Base-by-base conservation (phyloP, 2,113 vertebrate genomes). In the Miniopterus natalensis region DNA sequence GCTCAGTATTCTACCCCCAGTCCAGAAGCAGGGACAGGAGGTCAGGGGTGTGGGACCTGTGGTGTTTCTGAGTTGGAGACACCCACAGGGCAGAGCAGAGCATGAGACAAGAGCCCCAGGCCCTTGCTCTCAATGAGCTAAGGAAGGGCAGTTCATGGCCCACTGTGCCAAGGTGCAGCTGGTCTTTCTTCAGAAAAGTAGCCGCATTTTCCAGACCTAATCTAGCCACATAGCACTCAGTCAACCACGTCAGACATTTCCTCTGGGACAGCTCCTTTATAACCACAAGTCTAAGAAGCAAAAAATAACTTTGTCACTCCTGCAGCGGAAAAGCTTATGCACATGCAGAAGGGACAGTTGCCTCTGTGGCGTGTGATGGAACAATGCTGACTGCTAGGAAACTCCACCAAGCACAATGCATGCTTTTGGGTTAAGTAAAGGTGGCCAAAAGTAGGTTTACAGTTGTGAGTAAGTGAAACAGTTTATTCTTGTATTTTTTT, bases 101-200 rank as follows among this genome's bases (percentile, higher is more conserved):
- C 73, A 29, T 21, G 14, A 61, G 6, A 53, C 53, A 59, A 8
- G 59, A 71, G 23, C 8, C 31, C 36, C 6, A 0, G 51, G 8
- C 27, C 2, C 61, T 71, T 36, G 45, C 65, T 27, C n/a, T 45
- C 13, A 7, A 0, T 4, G 9, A 2, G 5, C 42, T 20, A 11
- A 84, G 49, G 42, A 70, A 31, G 73, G 29, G 40, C 17, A 1
- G 1, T 8, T 47, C 70, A 66, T 0, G 71, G 29, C 6, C 66
- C 15, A 5, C 4, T 4, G 15, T 8, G 3, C 14, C 80, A 4
- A 5, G 20, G 31, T 8, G 18, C 45, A 20, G 27, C 55, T 10
- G 6, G 6, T n/a, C 55, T 49, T n/a, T 42, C 21, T 9, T 68
- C 53, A 68, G 55, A 71, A n/a, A 36, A 57, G 36, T 3, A 81